Percentiles rank a stretch among this genome's conserved stretches.
Evolutionary conservation across 1,140 invertebrate genomes (phyloP).

Genomic region (Charaxes varanes): DNA sequence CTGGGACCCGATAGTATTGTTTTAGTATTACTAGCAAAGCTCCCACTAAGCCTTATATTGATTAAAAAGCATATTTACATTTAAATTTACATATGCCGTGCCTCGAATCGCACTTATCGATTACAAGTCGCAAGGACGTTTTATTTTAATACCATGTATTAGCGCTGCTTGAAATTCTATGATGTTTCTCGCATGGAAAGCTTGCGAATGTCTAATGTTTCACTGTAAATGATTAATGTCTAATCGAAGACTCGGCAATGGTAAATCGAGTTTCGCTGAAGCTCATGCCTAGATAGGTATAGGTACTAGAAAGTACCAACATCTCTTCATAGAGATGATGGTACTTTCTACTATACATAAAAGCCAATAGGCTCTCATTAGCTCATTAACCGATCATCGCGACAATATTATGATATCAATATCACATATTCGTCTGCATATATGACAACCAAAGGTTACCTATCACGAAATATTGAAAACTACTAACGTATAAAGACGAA

Average conservation of each 20-base stretch:
- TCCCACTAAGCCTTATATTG: slow-evolving; percentile 43
- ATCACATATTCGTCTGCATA: no score
- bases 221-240: slow-evolving; percentile 27
- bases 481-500: no score
- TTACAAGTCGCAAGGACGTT: slow-evolving; percentile 37
- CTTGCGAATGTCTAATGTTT: slow-evolving; percentile 21
- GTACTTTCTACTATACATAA: no score
- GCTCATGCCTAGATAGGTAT: no score
- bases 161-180: slow-evolving; percentile 21
- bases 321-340: no score
- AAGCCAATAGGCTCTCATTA: no score
- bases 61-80: slow-evolving; percentile 62
- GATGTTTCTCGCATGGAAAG: slow-evolving; percentile 14
- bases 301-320: no score
- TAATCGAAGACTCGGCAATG: slow-evolving; percentile 21
- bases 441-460: no score
- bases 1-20: slow-evolving; percentile 50
- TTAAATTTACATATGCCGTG: slow-evolving; percentile 63
- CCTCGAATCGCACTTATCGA: slow-evolving; percentile 55
- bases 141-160: slow-evolving; percentile 34
- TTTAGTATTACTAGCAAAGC: slow-evolving; percentile 31
- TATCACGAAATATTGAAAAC: no score
- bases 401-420: no score
- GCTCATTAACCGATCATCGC: no score
- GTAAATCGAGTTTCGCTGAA: slow-evolving; percentile 13